Evolutionary conservation across 1,140 invertebrate genomes (phyloP), one percentile per base, ranked within the genome.

Genomic region (Aphis gossypii): DNA sequence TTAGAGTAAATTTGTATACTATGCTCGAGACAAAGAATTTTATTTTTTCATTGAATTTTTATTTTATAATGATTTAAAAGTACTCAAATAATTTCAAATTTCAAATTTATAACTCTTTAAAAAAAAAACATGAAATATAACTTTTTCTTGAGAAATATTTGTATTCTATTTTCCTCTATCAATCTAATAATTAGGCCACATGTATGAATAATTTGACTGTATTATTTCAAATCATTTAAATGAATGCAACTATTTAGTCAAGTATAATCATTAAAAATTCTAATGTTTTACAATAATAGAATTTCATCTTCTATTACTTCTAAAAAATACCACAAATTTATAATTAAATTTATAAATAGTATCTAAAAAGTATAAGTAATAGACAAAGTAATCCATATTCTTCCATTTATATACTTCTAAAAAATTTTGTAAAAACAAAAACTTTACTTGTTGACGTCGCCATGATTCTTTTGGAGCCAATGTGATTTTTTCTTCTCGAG

Each of bases 381-480:
- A 76, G n/a, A n/a, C 14, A 4, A 35, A 14, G 5, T 18, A n/a
- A n/a, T 76, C n/a, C n/a, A n/a, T 14, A 76, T 35, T n/a, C 1
- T 76, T 76, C 4, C 5, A 76, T n/a, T 76, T 35, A 60, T 11
- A 44, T 84, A 68, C 6, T 84, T 84, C 2, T 41, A 20, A 84
- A 84, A 1, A 84, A 44, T 51, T 18, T 86, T 86, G 0, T 30
- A 86, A 20, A 86, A 46, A 46, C 25, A 21, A n/a, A 68, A 41
- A 44, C 7, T 60, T 90, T 90, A 90, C 89, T 68, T 56, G 94
- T 86, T 82, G 84, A 35, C 76, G 82, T 88, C 94, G 84, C 94
- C 94, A 94, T 38, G 94, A 94, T 46, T 60, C 91, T 46, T 88
- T 88, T 86, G 82, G 41, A 94, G 94, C 94, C 30, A 92, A 94